Conservation (phyloP, 1,140 invertebrate genomes). For the Cyclargus thomasi region DNA sequence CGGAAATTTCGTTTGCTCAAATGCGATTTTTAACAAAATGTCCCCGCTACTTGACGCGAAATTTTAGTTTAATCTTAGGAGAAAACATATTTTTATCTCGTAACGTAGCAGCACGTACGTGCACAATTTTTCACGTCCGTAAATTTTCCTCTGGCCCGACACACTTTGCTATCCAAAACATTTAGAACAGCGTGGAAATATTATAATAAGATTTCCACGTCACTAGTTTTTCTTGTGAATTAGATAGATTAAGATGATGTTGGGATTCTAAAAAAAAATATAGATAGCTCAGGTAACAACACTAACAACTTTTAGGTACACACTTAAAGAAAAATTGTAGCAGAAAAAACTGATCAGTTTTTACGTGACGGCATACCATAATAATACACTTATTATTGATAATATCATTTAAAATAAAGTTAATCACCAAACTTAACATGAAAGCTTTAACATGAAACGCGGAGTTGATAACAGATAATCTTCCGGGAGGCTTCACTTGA, state of each 20-base stretch:
- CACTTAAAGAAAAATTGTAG: no score
- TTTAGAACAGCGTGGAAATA: not conserved
- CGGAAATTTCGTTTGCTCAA: not conserved
- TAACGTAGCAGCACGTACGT: slow-evolving; percentile 45
- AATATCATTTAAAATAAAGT: not conserved
- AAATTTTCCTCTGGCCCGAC: slow-evolving; percentile 4
- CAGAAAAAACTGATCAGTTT: no score
- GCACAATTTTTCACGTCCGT: slow-evolving; percentile 49
- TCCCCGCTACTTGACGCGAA: slow-evolving; percentile 29
- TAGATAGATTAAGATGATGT: no score
- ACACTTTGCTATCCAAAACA: not conserved
- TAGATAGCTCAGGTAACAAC: no score
- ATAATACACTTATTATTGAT: no score
- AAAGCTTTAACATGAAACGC: not conserved
- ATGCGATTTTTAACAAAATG: slow-evolving; percentile 10
- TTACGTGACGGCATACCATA: no score
- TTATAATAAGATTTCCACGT: not conserved
- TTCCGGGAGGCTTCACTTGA: not conserved
- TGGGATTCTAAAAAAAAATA: no score
- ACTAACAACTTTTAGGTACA: no score
- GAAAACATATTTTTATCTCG: slow-evolving; percentile 9
- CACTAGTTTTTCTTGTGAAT: not conserved
- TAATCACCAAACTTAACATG: not conserved
- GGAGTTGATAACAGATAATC: not conserved
- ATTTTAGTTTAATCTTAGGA: slow-evolving; percentile 27